Evolutionary conservation across 2,797 vertebrate genomes (phyloP).

Genomic region (Gymnoscopelus microlampas): DNA sequence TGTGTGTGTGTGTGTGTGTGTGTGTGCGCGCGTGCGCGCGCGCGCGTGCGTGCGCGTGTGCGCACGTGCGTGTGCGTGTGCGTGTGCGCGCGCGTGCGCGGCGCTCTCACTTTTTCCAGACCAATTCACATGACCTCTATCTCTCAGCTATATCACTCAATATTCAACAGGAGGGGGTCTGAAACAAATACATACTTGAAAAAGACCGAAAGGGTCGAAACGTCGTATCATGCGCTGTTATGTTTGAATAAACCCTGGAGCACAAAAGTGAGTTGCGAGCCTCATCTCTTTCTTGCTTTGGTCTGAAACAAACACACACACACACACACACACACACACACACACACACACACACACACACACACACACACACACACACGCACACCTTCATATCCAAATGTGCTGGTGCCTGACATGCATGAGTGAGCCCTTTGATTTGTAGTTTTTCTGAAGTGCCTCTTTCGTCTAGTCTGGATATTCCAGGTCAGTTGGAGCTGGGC

Average conservation of each 20-base stretch:
- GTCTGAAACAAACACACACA: not conserved
- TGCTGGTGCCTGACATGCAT: not conserved
- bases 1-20: no score
- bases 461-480: no score
- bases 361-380: conserved; percentile 13
- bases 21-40: no score
- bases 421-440: not conserved
- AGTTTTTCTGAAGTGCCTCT: not conserved
- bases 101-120: conserved; percentile 33
- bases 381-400: not conserved
- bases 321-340: conserved; percentile 1
- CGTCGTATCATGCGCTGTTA: no score
- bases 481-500: no score
- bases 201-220: no score
- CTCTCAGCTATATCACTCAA: conserved; percentile 50
- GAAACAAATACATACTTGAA: no score
- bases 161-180: conserved; percentile 22
- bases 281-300: no score
- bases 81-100: not conserved
- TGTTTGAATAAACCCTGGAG: no score
- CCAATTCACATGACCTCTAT: conserved; percentile 41
- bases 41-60: no score
- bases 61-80: no score
- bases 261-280: no score
- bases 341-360: conserved; percentile 12